These are phyloP conservation scores for Ciconia boyciana DNA, from an alignment of 2,113 vertebrate genomes.

Conservation along the genomic window DNA sequence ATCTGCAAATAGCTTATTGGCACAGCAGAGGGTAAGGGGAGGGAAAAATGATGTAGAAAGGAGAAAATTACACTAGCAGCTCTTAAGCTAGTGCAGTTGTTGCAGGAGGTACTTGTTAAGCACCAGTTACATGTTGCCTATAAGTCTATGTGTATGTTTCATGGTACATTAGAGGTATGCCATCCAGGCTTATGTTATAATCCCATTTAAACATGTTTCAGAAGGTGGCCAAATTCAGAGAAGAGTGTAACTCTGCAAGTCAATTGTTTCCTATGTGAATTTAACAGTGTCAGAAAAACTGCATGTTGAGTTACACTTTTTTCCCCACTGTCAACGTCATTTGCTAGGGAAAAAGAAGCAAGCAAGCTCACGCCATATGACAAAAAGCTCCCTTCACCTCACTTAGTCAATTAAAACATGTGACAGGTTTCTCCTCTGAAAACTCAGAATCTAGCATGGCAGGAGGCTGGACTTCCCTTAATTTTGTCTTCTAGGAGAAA, in stretches of 20 bases:
- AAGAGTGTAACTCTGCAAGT: background rate
- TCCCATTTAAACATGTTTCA: background rate
- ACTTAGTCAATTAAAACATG: background rate
- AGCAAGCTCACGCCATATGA: background rate
- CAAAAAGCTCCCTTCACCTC: background rate
- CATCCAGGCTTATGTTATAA: background rate
- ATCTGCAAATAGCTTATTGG: background rate
- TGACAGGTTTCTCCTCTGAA: background rate
- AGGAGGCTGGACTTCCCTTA: background rate
- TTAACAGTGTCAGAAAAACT: background rate
- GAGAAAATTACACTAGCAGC: accelerated
- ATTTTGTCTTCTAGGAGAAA: background rate
- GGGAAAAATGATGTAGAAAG: background rate
- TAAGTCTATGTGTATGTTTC: background rate
- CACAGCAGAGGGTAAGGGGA: background rate
- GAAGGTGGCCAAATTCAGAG: background rate
- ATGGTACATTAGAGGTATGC: background rate
- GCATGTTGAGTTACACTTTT: background rate
- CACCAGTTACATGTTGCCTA: accelerated
- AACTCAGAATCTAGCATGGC: background rate
- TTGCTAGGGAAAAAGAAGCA: background rate
- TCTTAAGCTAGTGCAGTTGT: background rate
- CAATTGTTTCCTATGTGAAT: background rate
- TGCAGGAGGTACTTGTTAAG: background rate
- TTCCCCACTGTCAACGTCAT: accelerated